Base-by-base conservation (phyloP, 1,140 invertebrate genomes). In the Mizuhopecten yessoensis region DNA sequence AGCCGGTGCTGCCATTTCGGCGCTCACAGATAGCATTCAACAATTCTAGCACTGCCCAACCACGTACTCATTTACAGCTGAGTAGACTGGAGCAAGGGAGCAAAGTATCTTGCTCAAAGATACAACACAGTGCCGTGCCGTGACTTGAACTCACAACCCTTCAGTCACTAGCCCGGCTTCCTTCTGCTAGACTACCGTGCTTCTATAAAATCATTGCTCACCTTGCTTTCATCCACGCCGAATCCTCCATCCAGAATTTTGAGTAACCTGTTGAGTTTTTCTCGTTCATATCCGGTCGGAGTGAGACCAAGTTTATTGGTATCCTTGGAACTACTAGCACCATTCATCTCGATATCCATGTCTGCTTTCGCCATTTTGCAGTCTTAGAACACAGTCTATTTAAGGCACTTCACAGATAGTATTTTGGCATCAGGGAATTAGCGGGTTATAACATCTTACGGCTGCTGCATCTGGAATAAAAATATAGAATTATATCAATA, bases 241-340 rank as follows among this genome's bases (percentile, higher is more conserved):
- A 87, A 87, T 34, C 91, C 88, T 36, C 89, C 89, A 20, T 92
- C 92, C 86, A 92, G 86, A 7, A 92, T 36, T n/a, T 92, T 92
- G 17, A 92, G 88, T 7, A 92, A 45, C 34, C 87, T 89, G 49
- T 92, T 87, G 29, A 92, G 90, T 88, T 88, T 87, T 33, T 91
- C 90, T 49, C 92, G 49, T 45, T 92, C 92, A 11, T 75, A 88
- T 29, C 92, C 92, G 36, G 88, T 86, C n/a, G 92, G 86, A 33
- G 92, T 86, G 17, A 92, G 34, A n/a, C 92, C 92, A n/a, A 92
- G 34, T 34, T 88, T 86, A 39, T 39, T 88, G 15, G 87, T 90
- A 1, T 87, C 87, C 29, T 29, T 75, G 57, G 57, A 29, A n/a
- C 5, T 75, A 75, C n/a, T 75, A 75, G 57, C 57, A 75, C 23